Percentiles rank a stretch among this genome's conserved stretches.
Conservation (phyloP, 1,140 invertebrate species). For the Kradibia gibbosae region DNA sequence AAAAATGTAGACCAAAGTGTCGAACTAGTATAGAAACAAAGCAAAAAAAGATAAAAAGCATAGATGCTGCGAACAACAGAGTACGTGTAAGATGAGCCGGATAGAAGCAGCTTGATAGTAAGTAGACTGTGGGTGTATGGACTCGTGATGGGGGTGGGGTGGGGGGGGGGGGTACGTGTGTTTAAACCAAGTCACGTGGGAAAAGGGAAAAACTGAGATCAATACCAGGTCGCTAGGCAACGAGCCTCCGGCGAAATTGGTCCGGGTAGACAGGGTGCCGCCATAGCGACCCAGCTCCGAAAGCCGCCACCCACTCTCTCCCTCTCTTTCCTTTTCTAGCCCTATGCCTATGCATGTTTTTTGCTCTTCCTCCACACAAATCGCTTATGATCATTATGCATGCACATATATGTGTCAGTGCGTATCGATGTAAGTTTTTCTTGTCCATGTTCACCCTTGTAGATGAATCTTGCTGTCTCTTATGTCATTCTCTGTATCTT, state of each 20-base stretch:
- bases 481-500: not conserved
- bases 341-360: not conserved
- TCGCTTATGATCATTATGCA: not conserved
- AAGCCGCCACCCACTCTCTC: conserved; percentile 47
- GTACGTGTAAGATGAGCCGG: conserved; percentile 47
- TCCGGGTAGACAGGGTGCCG: conserved; percentile 74
- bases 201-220: conserved; percentile 69
- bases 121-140: not conserved
- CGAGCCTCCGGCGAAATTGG: conserved; percentile 71
- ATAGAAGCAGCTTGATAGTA: no score
- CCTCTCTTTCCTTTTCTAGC: conserved; percentile 11
- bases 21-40: conserved; percentile 10
- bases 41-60: conserved; percentile 14
- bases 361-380: not conserved
- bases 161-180: conserved; percentile 23
- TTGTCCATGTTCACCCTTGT: not conserved
- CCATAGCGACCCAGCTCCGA: conserved; percentile 55
- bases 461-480: not conserved
- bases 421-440: not conserved
- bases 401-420: not conserved
- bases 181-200: conserved; percentile 58
- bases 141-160: not conserved
- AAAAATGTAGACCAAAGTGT: conserved; percentile 17
- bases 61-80: conserved; percentile 23
- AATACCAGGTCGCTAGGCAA: conserved; percentile 73